Conservation (phyloP, 2,113 vertebrate species). For the Dinomys branickii region DNA sequence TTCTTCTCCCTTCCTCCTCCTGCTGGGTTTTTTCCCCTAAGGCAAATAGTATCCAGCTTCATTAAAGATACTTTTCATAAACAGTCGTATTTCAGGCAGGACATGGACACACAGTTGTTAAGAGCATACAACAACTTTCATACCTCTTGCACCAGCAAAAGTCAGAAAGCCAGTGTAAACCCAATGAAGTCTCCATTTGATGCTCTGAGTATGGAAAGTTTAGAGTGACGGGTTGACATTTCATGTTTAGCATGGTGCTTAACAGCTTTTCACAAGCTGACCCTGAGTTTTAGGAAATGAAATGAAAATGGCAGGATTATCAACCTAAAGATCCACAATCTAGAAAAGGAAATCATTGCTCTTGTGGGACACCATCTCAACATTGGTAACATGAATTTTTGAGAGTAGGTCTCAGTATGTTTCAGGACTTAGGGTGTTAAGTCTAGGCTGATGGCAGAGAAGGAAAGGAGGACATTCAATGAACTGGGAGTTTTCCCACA, state of each 20-base stretch:
- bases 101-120: background rate
- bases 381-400: background rate
- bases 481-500: background rate
- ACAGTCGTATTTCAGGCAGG: background rate
- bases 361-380: background rate
- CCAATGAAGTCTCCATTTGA: background rate
- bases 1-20: background rate
- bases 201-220: background rate
- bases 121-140: background rate
- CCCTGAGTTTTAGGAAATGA: background rate
- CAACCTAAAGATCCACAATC: background rate
- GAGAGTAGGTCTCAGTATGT: background rate
- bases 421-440: background rate
- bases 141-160: background rate
- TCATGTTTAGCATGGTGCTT: background rate
- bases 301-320: background rate
- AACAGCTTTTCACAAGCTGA: background rate
- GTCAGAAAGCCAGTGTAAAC: background rate
- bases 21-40: background rate
- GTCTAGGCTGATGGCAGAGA: background rate
- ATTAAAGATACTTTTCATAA: background rate
- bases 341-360: background rate
- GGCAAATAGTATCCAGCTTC: background rate
- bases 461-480: background rate
- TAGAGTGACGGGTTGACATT: background rate